These are phyloP conservation scores for Dromas ardeola DNA, from an alignment of 2,113 vertebrate species.

Conservation along the genomic window DNA sequence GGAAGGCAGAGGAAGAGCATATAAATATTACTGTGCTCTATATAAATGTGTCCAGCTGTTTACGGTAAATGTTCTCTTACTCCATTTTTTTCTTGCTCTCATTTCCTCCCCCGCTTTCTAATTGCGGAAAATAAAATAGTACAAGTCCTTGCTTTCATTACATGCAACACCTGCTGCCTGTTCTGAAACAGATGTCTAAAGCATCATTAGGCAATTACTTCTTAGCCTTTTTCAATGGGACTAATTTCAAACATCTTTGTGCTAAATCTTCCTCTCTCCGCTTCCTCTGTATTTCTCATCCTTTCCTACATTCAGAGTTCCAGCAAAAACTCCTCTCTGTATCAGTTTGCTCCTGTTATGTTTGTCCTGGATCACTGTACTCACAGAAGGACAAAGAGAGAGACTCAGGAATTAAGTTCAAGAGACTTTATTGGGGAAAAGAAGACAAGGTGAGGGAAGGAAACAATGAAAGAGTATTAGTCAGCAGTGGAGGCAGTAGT, in stretches of 20 bases:
- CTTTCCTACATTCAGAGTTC: neutral
- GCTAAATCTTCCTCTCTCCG: neutral
- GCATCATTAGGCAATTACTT: slow-evolving; percentile 24
- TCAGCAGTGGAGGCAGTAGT: neutral
- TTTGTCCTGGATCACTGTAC: neutral
- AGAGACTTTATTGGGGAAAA: neutral
- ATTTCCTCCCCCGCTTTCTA: slow-evolving; percentile 27
- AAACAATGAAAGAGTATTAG: neutral
- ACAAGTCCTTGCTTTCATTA: slow-evolving; percentile 32
- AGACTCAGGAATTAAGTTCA: neutral
- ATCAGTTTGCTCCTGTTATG: neutral
- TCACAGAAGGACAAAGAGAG: neutral
- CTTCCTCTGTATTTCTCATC: slow-evolving; percentile 9
- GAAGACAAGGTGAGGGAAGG: neutral
- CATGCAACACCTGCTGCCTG: slow-evolving; percentile 39
- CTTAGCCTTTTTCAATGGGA: neutral
- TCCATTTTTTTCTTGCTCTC: slow-evolving; percentile 19
- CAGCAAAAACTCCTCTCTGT: neutral
- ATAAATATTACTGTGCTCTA: neutral
- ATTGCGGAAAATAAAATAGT: slow-evolving; percentile 38
- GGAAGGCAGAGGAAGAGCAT: neutral
- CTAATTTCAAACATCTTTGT: slow-evolving; percentile 1
- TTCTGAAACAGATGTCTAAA: slow-evolving; percentile 53
- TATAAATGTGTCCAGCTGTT: slow-evolving; percentile 20
- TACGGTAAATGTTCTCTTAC: slow-evolving; percentile 12